These are phyloP conservation scores for Sternarchorhynchus goeldii DNA, from an alignment of 2,797 vertebrate genomes.

Conservation along the genomic window DNA sequence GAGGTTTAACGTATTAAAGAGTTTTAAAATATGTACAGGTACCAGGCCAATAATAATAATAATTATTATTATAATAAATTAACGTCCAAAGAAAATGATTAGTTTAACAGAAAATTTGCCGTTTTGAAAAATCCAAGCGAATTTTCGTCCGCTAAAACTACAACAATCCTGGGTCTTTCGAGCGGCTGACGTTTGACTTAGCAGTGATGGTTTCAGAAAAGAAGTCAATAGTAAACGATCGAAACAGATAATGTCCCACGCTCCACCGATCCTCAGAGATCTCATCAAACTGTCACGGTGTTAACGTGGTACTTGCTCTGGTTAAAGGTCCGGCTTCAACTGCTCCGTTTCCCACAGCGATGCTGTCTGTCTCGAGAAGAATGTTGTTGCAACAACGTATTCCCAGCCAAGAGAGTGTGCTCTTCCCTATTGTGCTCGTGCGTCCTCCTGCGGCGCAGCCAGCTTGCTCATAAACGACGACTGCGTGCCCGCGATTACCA, in stretches of 20 bases:
- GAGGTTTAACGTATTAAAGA: not conserved
- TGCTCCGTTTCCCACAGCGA: conserved; percentile 24
- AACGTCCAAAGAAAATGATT: not conserved
- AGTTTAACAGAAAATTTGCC: not conserved
- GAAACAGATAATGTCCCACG: not conserved
- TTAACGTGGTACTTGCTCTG: not conserved
- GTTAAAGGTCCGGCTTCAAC: conserved; percentile 11
- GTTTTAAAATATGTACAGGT: not conserved
- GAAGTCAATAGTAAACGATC: not conserved
- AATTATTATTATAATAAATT: conserved; percentile 2
- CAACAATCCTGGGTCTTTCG: not conserved
- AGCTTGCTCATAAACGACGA: conserved; percentile 37
- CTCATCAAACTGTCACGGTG: not conserved
- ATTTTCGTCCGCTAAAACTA: not conserved
- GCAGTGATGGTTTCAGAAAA: not conserved
- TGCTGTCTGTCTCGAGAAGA: conserved; percentile 35
- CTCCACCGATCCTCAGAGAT: not conserved
- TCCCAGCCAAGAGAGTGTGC: conserved; percentile 51
- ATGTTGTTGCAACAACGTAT: conserved; percentile 50
- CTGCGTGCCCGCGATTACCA: conserved; percentile 3
- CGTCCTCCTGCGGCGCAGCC: conserved; percentile 58
- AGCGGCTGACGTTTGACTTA: not conserved
- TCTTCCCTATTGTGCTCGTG: conserved; percentile 66
- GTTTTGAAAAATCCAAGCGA: not conserved
- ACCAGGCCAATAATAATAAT: not conserved